These are phyloP conservation scores for Otolemur garnettii DNA, from an alignment of 2,113 vertebrate genomes.

Conservation along the genomic window DNA sequence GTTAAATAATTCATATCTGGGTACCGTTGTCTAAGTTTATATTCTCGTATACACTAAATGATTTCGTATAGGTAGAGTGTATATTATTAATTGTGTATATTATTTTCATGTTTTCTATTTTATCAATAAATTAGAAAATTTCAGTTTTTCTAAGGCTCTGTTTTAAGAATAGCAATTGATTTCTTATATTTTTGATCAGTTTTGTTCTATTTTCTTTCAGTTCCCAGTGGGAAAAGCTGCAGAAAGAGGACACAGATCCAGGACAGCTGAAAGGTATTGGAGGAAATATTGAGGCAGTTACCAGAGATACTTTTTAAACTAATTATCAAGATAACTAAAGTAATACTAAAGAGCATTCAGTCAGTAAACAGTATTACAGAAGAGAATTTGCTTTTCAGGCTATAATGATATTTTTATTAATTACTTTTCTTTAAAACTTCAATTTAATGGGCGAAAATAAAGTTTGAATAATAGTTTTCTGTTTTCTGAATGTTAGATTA, in stretches of 20 bases:
- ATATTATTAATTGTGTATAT: neutral
- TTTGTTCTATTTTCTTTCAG: conserved; percentile 85
- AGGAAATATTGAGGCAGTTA: conserved; percentile 8
- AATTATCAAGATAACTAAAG: neutral
- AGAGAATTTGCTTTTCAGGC: conserved; percentile 25
- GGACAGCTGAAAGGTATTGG: conserved; percentile 93
- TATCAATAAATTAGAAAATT: neutral
- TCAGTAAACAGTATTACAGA: conserved; percentile 10
- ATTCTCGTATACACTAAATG: neutral
- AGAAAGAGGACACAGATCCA: conserved; percentile 90
- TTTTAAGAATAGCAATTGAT: conserved; percentile 30
- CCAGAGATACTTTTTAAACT: neutral
- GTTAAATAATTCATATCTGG: neutral
- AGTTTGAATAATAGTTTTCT: conserved; percentile 8
- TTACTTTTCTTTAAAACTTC: conserved; percentile 40
- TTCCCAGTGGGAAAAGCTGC: conserved; percentile 95
- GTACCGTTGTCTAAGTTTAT: conserved; percentile 14
- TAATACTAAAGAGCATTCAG: neutral
- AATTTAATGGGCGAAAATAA: neutral
- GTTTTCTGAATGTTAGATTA: conserved; percentile 24
- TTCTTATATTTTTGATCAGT: conserved; percentile 47
- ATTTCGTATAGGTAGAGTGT: neutral
- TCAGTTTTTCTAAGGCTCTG: neutral
- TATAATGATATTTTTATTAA: neutral
- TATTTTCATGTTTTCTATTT: conserved; percentile 45